Evolutionary conservation across 2,113 vertebrate genomes (phyloP), one percentile per base, ranked within the genome.

Genomic region (Phoxinus phoxinus): DNA sequence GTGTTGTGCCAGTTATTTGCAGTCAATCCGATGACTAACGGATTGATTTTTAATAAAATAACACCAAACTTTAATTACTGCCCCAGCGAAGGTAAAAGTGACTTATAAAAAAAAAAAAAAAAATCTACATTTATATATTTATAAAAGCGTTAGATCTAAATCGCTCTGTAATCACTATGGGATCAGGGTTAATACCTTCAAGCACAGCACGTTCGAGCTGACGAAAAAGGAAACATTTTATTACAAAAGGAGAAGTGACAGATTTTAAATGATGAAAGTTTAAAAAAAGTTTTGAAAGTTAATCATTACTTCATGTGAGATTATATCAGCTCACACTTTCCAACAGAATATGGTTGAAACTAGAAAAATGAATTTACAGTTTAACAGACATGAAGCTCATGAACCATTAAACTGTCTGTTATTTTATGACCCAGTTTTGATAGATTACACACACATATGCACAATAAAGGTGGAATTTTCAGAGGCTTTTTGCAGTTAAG

Each of bases 1-100:
- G 53, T 86, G 67, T 81, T 81, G 61, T 72, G 67, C 56, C 85
- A 86, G 77, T 46, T 67, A 86, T 71, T 61, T 86, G 85, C 85
- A 81, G 77, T 86, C 77, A 80, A 74, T 79, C 76, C 79, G 21
- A 86, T 61, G 85, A 72, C 75, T 71, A 30, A 85, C 35, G 21
- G 84, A 72, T 85, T 37, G 15, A 30, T 51, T 69, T 69, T 69
- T 82, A 71, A 71, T 58, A 80, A 79, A 79, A 78, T 71, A 51
- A 58, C 4, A 56, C 75, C 3, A 8, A 69, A 53, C 21, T 78
- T 63, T 85, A 80, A 85, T 85, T 58, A 79, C 32, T 23, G 75
- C 48, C 63, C n/a, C 7, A 44, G 74, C 32, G 71, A 79, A 80
- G 48, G 63, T 71, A 37, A 72, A 79, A 51, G 17, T 79, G 74